Evolutionary conservation across 1,140 invertebrate species (phyloP).

Genomic region (Bombus difficillimus): DNA sequence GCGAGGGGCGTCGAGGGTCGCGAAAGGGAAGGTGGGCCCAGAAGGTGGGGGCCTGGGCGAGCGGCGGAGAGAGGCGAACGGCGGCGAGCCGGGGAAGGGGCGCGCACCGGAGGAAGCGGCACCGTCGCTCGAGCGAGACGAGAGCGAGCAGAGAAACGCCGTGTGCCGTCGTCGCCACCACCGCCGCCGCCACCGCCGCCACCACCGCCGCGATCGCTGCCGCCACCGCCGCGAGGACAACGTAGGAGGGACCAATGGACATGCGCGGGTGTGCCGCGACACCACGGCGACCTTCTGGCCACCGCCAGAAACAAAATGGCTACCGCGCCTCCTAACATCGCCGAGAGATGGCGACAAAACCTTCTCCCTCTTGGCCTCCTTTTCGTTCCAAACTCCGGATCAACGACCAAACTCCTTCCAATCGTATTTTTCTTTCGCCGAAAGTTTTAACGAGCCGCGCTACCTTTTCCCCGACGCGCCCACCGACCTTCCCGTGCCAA

Average conservation of each 20-base stretch:
- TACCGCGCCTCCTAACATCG: constrained; percentile 69
- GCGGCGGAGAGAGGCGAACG: constrained; percentile 1
- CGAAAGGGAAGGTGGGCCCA: constrained; percentile 49
- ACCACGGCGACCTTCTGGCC: constrained; percentile 83
- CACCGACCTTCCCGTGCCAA: too few relatives aligned
- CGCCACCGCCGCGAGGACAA: constrained; percentile 61
- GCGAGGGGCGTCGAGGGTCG: constrained; percentile 26
- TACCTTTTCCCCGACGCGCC: not conserved
- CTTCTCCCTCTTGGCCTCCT: constrained; percentile 29
- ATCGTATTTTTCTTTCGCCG: not conserved
- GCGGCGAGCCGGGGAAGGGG: constrained; percentile 3
- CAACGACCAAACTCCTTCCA: not conserved
- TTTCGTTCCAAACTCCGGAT: not conserved
- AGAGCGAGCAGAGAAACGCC: constrained; percentile 52
- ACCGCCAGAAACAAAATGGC: constrained; percentile 83
- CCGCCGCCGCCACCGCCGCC: not conserved
- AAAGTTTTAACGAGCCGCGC: not conserved
- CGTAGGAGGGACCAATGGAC: constrained; percentile 82
- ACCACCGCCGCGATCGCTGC: not conserved
- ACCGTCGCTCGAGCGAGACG: constrained; percentile 35
- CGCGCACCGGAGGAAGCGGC: constrained; percentile 40
- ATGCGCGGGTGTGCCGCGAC: constrained; percentile 82
- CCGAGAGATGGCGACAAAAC: constrained; percentile 79
- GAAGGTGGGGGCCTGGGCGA: constrained; percentile 40
- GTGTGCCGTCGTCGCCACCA: not conserved